Evolutionary conservation across 2,797 vertebrate species (phyloP), one percentile per base, ranked within the genome.

Genomic region (Melanogrammus aeglefinus): DNA sequence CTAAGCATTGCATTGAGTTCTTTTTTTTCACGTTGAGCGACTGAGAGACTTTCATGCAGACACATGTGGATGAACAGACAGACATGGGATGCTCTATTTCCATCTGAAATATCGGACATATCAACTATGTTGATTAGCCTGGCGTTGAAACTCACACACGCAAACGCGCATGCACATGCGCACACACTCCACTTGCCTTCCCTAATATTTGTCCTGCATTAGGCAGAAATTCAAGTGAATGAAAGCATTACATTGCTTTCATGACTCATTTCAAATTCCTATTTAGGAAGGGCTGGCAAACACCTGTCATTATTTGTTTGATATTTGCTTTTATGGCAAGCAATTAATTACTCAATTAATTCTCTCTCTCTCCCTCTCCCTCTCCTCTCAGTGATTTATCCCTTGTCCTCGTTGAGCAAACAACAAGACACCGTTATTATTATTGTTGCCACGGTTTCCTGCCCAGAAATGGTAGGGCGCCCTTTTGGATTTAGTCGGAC

Each of bases 291-390:
- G 63, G 63, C 63, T 27, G 63, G 63, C 63, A 69, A 69, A 69
- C 63, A 69, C 63, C 63, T 69, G 63, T 69, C 63, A 69, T 69
- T 69, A 69, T 69, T 69, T 69, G 63, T 69, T 69, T 27, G 14
- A 27, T 69, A 69, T 69, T 69, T 27, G 63, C 63, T 27, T 69
- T 69, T 69, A 69, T 27, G 63, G 63, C 63, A 27, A 9, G 63
- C 63, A 69, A 69, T 69, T 69, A 69, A 69, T 69, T 8, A 27
- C 57, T 66, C 57, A 24, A 8, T 66, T n/a, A 57, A 33, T 33
- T 41, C 39, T 41, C 39, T 41, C 39, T 41, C 39, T 13, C 39
- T 41, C 39, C 14, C 39, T 41, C 39, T 41, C 39, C 14, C 39
- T 41, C 39, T 41, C 39, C 21, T 27, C 63, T 69, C 2, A 9